These are phyloP conservation scores for Samia ricini DNA, from an alignment of 1,140 invertebrate genomes.

Conservation along the genomic window DNA sequence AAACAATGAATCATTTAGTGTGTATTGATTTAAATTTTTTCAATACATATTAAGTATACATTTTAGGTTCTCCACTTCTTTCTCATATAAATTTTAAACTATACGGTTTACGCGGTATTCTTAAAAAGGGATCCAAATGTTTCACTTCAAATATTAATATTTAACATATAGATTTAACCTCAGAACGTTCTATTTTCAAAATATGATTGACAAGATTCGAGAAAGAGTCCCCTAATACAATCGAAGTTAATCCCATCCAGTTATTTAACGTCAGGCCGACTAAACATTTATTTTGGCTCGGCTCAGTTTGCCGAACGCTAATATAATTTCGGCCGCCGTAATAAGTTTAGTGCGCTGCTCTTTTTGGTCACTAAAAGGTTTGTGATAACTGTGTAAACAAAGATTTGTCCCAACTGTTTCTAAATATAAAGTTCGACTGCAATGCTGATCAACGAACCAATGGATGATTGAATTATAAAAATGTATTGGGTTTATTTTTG, in stretches of 20 bases:
- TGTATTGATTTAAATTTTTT: no score
- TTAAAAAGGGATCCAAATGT: no score
- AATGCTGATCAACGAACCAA: background rate
- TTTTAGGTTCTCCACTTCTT: no score
- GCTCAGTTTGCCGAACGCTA: constrained; percentile 47
- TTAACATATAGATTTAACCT: no score
- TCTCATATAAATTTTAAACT: no score
- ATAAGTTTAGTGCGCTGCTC: constrained; percentile 61
- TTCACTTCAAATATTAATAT: no score
- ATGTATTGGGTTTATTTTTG: no score
- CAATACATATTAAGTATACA: no score
- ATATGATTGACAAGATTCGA: constrained; percentile 15
- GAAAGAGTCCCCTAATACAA: constrained; percentile 8
- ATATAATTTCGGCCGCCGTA: constrained; percentile 53
- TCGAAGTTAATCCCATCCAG: constrained; percentile 52
- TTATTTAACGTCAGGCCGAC: constrained; percentile 48
- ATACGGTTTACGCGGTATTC: no score
- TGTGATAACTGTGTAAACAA: constrained; percentile 37
- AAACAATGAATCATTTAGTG: no score
- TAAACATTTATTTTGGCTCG: constrained; percentile 50
- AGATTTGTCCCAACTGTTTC: constrained; percentile 7
- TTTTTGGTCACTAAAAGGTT: constrained; percentile 62
- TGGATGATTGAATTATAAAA: background rate
- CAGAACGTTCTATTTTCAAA: background rate
- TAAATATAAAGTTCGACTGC: background rate